Base-by-base conservation (phyloP, 2,113 vertebrate genomes). In the Nycticorax nycticorax region DNA sequence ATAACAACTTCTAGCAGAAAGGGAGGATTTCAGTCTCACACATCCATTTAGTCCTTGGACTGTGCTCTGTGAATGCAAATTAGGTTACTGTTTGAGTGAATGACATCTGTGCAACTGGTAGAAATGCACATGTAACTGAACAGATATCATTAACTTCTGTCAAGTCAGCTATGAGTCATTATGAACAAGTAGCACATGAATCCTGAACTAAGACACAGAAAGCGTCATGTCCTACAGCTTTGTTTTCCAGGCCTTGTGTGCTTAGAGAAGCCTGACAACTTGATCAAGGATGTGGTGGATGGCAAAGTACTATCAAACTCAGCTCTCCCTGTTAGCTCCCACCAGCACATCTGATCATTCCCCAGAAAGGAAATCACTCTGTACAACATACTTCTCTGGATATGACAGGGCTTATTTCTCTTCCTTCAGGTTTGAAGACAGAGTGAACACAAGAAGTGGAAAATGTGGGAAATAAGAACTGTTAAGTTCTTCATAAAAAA, bases 51-150 rank as follows among this genome's bases (percentile, higher is more conserved):
- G 15, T 64, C 75, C 82, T 80, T 77, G 59, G 71, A 37, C n/a
- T 71, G 18, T 28, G n/a, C 41, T 77, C 59, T 50, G 17, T 71
- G 63, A 94, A 93, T 88, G 79, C n/a, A 94, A 95, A 97, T 85
- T 27, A 71, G n/a, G 32, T 41, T 69, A 17, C 66, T 67, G 22
- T 28, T 68, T 26, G 50, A 66, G 50, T 83, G 85, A 76, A 73
- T 56, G 75, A 55, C 71, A 73, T 86, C 82, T 74, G 55, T 90
- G 33, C 47, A 83, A 67, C 43, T 35, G n/a, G 28, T 83, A 86
- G 78, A 77, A 95, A 45, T 8, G 37, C 21, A 67, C 64, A 56
- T n/a, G 32, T 30, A 83, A 80, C 72, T 35, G 48, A 85, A 55
- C 15, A 90, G 87, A 67, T 24, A 77, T 3, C 47, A 77, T 0